Base-by-base conservation (phyloP, 2,888 invertebrate genomes). In the Xanthorhoe designata region DNA sequence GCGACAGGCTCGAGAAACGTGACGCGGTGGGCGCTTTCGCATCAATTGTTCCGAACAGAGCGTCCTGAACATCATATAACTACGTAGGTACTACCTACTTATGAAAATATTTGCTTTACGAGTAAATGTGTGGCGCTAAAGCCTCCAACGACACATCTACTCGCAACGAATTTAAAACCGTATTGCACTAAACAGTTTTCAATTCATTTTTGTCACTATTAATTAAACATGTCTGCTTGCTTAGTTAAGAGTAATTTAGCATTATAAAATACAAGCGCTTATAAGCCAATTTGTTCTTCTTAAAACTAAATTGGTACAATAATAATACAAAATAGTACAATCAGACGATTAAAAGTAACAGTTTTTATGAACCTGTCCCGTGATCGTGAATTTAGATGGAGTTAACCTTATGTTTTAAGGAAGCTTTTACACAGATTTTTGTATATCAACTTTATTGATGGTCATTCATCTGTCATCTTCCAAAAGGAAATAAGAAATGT, bases 21-120 rank as follows among this genome's bases (percentile, higher is more conserved):
- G 65, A 60, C 75, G 70, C 66, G 77, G 78, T 78, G 74, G 76
- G 76, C 78, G 78, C 77, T 69, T 66, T 73, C 73, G 66, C 65
- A 66, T 70, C 64, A 72, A 78, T 82, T 82, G 80, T 78, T 75
- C 52, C 17, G 56, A 56, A 42, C 58, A 59, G 32, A 32, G 38
- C 35, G 49, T 57, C 57, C 69, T 69, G 66, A 68, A 60, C 73
- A 59, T 72, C 66, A 69, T n/a, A n/a, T 63, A 42, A 38, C 38
- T 66, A 69, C 38, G 60, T 50, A 29, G 47, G 57, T 61, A 38
- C n/a, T n/a, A n/a, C 29, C 50, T 55, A 56, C 53, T 45, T 50
- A 66, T 63, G 49, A 52, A 60, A 70, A 66, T 55, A 24, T 58
- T 62, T 57, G 61, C 58, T 60, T 29, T 47, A 4, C 24, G 24